Base-by-base conservation (phyloP, 2,888 invertebrate genomes). In the Melieria crassipennis region DNA sequence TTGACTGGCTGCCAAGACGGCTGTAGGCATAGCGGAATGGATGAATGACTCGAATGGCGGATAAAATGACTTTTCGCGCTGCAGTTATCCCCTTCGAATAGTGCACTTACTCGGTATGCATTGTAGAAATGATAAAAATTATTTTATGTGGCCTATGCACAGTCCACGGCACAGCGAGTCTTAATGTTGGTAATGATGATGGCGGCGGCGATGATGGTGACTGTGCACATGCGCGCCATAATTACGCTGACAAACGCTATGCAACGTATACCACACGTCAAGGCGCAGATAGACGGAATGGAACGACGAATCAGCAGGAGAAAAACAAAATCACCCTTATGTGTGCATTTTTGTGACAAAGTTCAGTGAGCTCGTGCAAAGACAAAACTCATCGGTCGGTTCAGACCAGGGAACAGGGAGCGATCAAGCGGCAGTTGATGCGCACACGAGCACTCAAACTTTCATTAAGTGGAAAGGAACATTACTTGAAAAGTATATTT, bases 181-280 rank as follows among this genome's bases (percentile, higher is more conserved):
- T 50, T 7, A 10, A 50, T 50, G 61, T 43, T 30, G 62, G 11
- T 57, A 63, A 67, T 55, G 47, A 45, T 57, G 63, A 55, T 62
- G 61, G 47, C 62, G 56, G 30, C 61, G 42, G 30, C 42, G 64
- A 52, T 64, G 56, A 60, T 64, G 60, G 71, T 73, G 74, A 75
- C 70, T 79, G 73, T 80, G 82, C 82, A 81, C 82, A 82, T 82
- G 83, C 83, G 82, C 83, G 77, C 68, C 65, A 76, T 78, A 79
- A 79, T 81, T 82, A 80, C 77, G 30, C 30, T 30, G 30, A 30
- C 30, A 30, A 30, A 30, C 30, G 30, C 30, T 30, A 30, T 30
- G 30, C 30, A 30, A 30, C 30, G 30, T 30, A 30, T 30, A 79
- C 77, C 80, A 78, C 64, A 69, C 63, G 71, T 62, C 61, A 45